Evolutionary conservation across 92 coral and sea anemone genomes (phyloP).

Genomic region (Parazoanthus swiftii): DNA sequence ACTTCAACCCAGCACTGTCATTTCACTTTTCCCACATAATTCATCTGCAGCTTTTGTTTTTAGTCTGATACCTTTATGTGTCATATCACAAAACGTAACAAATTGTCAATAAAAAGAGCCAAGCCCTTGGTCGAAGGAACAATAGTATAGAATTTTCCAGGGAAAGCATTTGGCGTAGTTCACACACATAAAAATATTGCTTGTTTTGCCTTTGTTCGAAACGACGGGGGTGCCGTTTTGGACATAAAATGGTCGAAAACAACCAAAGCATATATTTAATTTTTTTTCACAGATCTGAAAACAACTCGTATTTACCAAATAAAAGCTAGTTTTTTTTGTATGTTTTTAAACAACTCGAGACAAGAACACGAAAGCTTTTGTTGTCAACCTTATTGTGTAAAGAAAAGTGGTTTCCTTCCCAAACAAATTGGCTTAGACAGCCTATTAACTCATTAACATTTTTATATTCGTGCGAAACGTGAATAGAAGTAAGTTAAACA

Average conservation of each 20-base stretch:
- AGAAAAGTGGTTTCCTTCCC: background rate
- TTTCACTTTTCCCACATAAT: slow-evolving; percentile 26
- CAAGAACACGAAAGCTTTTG: slow-evolving; percentile 3
- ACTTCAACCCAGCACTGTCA: background rate
- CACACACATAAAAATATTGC: slow-evolving; percentile 18
- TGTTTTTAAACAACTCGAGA: background rate
- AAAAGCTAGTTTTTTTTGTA: background rate
- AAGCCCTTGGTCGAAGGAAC: background rate
- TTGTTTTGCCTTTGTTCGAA: background rate
- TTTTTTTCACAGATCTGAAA: background rate
- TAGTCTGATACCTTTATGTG: background rate
- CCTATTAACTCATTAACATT: background rate
- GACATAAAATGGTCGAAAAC: slow-evolving; percentile 1
- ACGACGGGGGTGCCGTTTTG: slow-evolving; percentile 21
- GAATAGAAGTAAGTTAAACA: background rate
- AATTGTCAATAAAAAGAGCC: slow-evolving; percentile 6
- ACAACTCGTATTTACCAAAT: background rate
- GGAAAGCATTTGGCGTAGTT: slow-evolving; percentile 31
- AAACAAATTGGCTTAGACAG: background rate
- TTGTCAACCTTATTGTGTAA: background rate
- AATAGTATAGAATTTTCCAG: background rate
- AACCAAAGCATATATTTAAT: background rate
- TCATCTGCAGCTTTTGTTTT: slow-evolving; percentile 8
- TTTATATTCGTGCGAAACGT: background rate
- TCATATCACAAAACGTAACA: slow-evolving; percentile 4